phyloP scores from a whole-genome alignment of 2,113 vertebrate genomes.

The Marcusenius ussheri region DNA sequence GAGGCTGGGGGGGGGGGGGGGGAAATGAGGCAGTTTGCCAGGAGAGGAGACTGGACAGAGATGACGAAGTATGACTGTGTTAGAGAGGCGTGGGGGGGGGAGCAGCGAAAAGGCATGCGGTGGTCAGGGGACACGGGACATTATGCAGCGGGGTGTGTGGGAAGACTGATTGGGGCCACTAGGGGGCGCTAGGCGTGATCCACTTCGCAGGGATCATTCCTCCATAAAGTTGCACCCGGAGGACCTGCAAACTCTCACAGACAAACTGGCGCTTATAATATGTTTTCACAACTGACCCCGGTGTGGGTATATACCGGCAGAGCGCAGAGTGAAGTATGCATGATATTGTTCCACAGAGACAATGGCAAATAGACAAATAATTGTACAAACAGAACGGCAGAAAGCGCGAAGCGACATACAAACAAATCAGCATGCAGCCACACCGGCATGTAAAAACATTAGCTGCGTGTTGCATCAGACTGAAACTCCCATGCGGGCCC shows the following conservation, averaged over 20 bases:
- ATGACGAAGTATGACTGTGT: not conserved
- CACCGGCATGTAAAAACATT: slow-evolving; percentile 12
- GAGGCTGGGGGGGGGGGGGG: not conserved
- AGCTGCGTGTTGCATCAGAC: not conserved
- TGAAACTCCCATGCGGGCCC: not conserved
- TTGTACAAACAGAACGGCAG: not conserved
- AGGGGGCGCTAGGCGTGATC: not conserved
- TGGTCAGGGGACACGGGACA: not conserved
- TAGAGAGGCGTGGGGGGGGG: not conserved
- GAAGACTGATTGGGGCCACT: not conserved
- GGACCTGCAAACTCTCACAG: not conserved
- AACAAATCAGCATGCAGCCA: slow-evolving; percentile 13
- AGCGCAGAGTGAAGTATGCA: not conserved
- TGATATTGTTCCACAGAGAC: not conserved
- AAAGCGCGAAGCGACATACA: not conserved
- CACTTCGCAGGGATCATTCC: not conserved
- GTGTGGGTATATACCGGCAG: not conserved
- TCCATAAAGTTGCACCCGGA: not conserved
- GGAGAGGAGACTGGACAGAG: not conserved
- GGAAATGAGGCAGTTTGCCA: not conserved
- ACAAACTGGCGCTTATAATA: not conserved
- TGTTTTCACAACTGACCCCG: not conserved
- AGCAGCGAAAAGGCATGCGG: not conserved
- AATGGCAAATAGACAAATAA: slow-evolving; percentile 9
- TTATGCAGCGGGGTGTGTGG: not conserved